Evolutionary conservation across 2,113 vertebrate genomes (phyloP).

Genomic region (Archilochus colubris): DNA sequence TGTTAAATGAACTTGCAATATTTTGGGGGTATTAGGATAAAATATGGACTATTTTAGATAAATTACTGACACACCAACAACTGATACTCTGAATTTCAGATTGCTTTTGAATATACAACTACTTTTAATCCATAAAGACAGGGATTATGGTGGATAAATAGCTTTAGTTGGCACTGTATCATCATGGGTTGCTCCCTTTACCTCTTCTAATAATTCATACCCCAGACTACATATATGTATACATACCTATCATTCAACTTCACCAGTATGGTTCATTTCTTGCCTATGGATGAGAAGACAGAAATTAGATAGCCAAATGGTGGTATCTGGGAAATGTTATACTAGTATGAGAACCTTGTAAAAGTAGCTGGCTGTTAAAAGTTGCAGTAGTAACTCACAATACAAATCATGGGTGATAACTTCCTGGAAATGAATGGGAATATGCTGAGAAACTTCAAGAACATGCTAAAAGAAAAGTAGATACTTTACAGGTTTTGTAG

Average conservation of each 20-base stretch:
- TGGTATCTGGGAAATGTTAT: neutral
- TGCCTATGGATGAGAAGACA: neutral
- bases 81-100: slow-evolving; percentile 9
- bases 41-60: neutral
- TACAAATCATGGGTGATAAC: neutral
- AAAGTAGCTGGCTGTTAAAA: neutral
- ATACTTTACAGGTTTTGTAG: neutral
- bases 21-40: neutral
- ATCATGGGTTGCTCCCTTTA: neutral
- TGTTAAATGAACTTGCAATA: slow-evolving; percentile 15
- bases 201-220: slow-evolving; percentile 7
- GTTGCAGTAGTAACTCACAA: neutral
- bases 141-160: slow-evolving; percentile 36
- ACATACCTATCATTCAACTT: neutral
- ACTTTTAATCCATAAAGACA: slow-evolving; percentile 36
- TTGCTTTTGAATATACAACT: slow-evolving; percentile 51
- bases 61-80: neutral
- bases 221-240: neutral
- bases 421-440: neutral
- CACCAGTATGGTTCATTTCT: slow-evolving; percentile 21
- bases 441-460: neutral
- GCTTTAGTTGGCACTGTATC: slow-evolving; percentile 13
- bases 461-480: neutral
- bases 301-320: neutral
- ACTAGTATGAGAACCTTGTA: neutral